Conservation (phyloP, 2,113 vertebrate species). For the Tapirus terrestris region DNA sequence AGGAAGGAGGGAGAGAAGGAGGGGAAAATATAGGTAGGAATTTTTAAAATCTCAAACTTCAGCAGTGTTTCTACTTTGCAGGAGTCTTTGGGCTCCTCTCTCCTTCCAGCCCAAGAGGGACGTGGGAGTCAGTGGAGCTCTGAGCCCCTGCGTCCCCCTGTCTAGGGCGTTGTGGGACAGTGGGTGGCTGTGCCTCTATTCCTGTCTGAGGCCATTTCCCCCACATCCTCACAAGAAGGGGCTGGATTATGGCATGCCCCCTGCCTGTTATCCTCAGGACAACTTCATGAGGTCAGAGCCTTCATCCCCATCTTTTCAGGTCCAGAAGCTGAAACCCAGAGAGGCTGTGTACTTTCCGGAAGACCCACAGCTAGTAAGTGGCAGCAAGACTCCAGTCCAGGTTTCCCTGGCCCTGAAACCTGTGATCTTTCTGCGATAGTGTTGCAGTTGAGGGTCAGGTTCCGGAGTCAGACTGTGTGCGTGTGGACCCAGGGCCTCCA, state of each 20-base stretch:
- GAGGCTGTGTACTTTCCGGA: background rate
- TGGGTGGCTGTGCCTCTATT: background rate
- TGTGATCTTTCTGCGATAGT: background rate
- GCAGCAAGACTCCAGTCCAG: background rate
- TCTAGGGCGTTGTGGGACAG: accelerated
- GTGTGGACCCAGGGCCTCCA: background rate
- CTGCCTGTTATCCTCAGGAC: accelerated
- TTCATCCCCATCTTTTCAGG: background rate
- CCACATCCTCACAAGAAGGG: background rate
- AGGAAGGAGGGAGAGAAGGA: background rate
- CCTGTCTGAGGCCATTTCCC: background rate
- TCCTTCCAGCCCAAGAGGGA: background rate
- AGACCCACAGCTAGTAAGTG: background rate
- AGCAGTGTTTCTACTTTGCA: background rate
- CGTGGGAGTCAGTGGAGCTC: background rate
- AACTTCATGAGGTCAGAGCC: accelerated
- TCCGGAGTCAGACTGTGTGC: background rate
- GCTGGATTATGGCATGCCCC: background rate
- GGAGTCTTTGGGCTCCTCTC: background rate
- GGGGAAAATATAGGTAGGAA: background rate
- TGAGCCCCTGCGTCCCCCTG: accelerated
- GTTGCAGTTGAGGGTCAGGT: background rate
- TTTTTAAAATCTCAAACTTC: background rate
- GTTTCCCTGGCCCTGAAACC: background rate
- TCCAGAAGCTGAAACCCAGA: background rate